Percentiles rank a stretch among this genome's conserved stretches.
phyloP scores from a whole-genome alignment of 2,888 invertebrate genomes.

The Tridacna crocea region DNA sequence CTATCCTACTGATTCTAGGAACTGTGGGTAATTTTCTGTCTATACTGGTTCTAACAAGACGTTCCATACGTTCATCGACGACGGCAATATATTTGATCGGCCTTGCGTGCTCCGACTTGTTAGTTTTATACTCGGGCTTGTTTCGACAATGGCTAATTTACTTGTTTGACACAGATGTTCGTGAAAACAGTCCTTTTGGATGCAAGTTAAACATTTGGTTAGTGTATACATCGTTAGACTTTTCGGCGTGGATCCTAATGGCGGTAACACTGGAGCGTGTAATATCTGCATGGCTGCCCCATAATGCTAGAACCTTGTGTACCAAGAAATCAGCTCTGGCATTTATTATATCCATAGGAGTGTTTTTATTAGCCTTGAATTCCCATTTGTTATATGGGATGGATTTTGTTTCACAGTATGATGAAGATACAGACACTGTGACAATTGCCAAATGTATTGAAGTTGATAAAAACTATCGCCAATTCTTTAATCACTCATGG shows the following conservation, averaged over 20 bases:
- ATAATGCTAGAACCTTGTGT: constrained; percentile 66
- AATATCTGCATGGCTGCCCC: constrained; percentile 73
- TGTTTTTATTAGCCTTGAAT: constrained; percentile 65
- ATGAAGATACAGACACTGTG: constrained; percentile 11
- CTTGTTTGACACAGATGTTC: constrained; percentile 65
- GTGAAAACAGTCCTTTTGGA: constrained; percentile 47
- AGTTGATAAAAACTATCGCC: constrained; percentile 45
- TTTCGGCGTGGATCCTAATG: constrained; percentile 78
- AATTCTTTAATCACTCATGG: constrained; percentile 67
- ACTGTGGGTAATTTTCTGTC: constrained; percentile 74
- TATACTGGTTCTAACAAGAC: constrained; percentile 68
- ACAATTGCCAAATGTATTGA: constrained; percentile 46
- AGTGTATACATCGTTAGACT: constrained; percentile 73
- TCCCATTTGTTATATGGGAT: constrained; percentile 69
- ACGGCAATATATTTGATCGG: constrained; percentile 73
- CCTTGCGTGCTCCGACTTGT: constrained; percentile 69
- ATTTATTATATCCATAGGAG: constrained; percentile 49
- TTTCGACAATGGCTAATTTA: constrained; percentile 69
- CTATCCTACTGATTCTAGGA: constrained; percentile 74
- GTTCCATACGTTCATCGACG: constrained; percentile 67
- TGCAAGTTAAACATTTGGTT: constrained; percentile 74
- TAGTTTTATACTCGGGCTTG: constrained; percentile 75
- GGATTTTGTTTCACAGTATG: constrained; percentile 32
- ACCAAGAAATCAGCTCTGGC: constrained; percentile 57
- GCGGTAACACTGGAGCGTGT: constrained; percentile 77